A percentile compares a stretch with the other conserved stretches of the same genome.
Evolutionary conservation across 2,888 invertebrate genomes (phyloP).

Genomic region (Geophilus truncorum): DNA sequence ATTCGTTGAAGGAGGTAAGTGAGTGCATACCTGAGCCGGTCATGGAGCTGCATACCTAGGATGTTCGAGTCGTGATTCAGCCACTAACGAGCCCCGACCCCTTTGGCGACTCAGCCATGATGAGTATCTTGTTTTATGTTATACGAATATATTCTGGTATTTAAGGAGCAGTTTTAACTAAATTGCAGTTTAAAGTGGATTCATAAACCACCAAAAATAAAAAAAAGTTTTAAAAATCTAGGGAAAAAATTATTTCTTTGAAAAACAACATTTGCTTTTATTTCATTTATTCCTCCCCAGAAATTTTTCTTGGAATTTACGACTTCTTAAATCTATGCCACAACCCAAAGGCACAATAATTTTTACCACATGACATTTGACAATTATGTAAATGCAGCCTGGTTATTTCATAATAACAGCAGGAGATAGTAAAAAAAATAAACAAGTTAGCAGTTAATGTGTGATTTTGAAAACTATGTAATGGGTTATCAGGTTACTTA

Average conservation of each 20-base stretch:
- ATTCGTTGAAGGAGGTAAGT: neutral
- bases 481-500: too few relatives aligned
- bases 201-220: neutral
- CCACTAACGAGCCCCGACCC: neutral
- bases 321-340: neutral
- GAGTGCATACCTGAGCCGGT: neutral
- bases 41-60: slow-evolving; percentile 1
- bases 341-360: neutral
- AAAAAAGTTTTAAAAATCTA: too few relatives aligned
- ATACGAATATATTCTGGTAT: neutral
- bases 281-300: neutral
- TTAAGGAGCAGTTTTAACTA: neutral
- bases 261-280: neutral
- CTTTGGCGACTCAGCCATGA: neutral
- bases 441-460: neutral
- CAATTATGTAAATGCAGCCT: neutral
- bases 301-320: neutral
- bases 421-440: neutral
- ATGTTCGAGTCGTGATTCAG: slow-evolving; percentile 8
- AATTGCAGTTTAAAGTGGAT: neutral
- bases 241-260: too few relatives aligned
- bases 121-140: neutral
- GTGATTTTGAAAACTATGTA: neutral
- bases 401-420: neutral
- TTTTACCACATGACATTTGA: neutral